Conservation (phyloP, 2,113 vertebrate genomes). For the Coregonus clupeaformis region DNA sequence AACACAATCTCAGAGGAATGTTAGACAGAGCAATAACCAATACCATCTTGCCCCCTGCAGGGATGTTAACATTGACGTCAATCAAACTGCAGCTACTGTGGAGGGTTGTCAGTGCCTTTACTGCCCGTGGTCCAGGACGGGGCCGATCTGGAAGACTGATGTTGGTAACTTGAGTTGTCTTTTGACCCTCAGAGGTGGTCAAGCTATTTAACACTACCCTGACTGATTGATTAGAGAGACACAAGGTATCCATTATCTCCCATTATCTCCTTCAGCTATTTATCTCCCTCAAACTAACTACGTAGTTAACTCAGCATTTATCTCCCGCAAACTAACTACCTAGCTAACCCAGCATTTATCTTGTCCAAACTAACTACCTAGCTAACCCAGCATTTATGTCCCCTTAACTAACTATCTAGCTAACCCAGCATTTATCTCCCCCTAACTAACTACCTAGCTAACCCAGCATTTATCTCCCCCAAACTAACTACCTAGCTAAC, state of each 20-base stretch:
- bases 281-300: too few species aligned
- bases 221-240: constrained; percentile 19
- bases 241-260: constrained; percentile 45
- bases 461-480: too few species aligned
- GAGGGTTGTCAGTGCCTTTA: constrained; percentile 12
- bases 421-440: too few species aligned
- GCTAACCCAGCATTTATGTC: too few species aligned
- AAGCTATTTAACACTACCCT: constrained; percentile 27
- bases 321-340: too few species aligned
- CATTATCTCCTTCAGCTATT: too few species aligned
- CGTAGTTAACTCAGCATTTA: too few species aligned
- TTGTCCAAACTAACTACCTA: too few species aligned
- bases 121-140: background rate
- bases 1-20: constrained; percentile 28
- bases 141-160: background rate
- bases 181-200: constrained; percentile 17
- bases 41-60: constrained; percentile 13
- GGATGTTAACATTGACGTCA: constrained; percentile 32
- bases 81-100: constrained; percentile 30
- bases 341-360: too few species aligned
- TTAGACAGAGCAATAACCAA: constrained; percentile 26
- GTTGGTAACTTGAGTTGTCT: constrained; percentile 30
- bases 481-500: too few species aligned
- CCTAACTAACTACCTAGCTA: too few species aligned
- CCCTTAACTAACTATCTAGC: too few species aligned